Evolutionary conservation across 2,113 vertebrate species (phyloP), one percentile per base, ranked within the genome.

Genomic region (Lepus americanus): DNA sequence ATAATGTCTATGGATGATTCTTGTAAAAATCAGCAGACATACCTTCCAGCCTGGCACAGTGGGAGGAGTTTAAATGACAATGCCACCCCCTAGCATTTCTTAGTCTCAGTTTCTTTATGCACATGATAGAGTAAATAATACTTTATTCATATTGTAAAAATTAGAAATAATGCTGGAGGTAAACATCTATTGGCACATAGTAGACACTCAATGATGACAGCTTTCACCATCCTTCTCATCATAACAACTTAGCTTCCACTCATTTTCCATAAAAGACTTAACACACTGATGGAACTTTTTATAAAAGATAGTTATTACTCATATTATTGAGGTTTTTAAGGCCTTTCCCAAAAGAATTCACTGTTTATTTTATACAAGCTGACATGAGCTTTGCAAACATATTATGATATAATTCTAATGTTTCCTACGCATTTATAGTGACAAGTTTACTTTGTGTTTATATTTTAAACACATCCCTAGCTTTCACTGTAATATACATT

Each of bases 11-110:
- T 31, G 31, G 89, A 61, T 92, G 29, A 59, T 51, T 92, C 94
- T 92, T 92, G 31, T 61, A 90, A 90, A 94, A 94, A 70, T 79
- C 23, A 86, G 64, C 29, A 91, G 39, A 94, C 95, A 76, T 76
- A 19, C 5, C 61, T 96, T 63, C 64, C 61, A 64, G 33, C 23
- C 66, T 72, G 39, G 36, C 33, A 64, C 33, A 51, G 73, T 55
- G 20, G 44, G 83, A 63, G 53, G 76, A 59, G 13, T 85, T 85
- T 61, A 92, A 76, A n/a, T 49, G 67, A 44, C 69, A 81, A 25
- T 66, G 78, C 23, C 53, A 70, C 31, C 67, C 33, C 27, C 10
- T 70, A 67, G 25, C 27, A 59, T 63, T 33, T 85, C 77, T 77
- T 23, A 89, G 53, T 73, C 85, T 82, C 36, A 31, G 44, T 87